Evolutionary conservation across 2,797 vertebrate species (phyloP), one percentile per base, ranked within the genome.

Genomic region (Peromyscus melanophrys): DNA sequence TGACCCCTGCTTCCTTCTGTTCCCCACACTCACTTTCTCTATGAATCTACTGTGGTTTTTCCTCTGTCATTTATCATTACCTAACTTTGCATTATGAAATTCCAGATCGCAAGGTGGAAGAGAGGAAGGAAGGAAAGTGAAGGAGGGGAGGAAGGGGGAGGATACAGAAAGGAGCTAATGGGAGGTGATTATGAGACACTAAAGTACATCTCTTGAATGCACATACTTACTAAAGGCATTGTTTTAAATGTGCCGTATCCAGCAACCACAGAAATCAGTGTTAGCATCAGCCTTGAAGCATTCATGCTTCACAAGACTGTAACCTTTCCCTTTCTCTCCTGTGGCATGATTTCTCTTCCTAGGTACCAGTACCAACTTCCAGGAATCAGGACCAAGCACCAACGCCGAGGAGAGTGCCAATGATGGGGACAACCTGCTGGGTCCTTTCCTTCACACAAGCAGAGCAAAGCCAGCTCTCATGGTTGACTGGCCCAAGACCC

Each of bases 361-460:
- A 80, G 99, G 98, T 40, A 97, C 98, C 96, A 97, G 89, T 52
- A 96, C 93, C 96, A 98, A 98, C 98, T 97, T 67, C 12, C 87
- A 27, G 27, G 95, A 94, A 69, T 94, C 80, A 71, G 98, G 63
- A 8, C 95, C 96, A 12, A 76, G 85, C 10, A 31, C 12, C 4
- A 37, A 1, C 55, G 17, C 57, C 1, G 80, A 85, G 1, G 90
- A 61, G 17, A 91, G 73, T 67, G 89, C 90, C 31, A 83, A 97
- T 0, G 97, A 98, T 4, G 99, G 99, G 57, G 99, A 99, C 94
- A 98, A 99, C 86, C 98, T 99, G 92, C 83, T 99, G 75, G 98
- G 98, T 86, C 97, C 98, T 80, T 98, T 97, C 76, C 96, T 94
- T 12, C 31, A 95, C 0, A 11, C 40, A 1, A 78, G 69, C 0